Evolutionary conservation across 2,888 invertebrate genomes (phyloP), one percentile per base, ranked within the genome.

Genomic region (Sarcophaga caerulescens): DNA sequence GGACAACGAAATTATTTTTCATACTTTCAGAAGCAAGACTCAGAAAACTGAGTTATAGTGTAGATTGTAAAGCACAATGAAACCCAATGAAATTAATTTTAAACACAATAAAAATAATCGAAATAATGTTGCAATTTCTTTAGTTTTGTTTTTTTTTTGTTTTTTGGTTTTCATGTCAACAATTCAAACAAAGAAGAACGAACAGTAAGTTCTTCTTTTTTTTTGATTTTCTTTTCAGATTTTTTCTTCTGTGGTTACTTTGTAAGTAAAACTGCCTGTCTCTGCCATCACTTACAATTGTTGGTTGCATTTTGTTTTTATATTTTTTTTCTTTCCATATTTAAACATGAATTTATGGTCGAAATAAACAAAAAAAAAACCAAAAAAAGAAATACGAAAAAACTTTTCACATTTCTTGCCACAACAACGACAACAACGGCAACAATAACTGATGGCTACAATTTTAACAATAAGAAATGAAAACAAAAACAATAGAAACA

Each of bases 391-490:
- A 60, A 60, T 19, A 21, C 4, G n/a, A n/a, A 60, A 19, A 60
- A 60, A n/a, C 23, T 19, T 44, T 66, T 66, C 10, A 35, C 35
- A 35, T 35, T 17, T 45, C n/a, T n/a, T 69, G 68, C 75, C 69
- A 79, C 84, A 79, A 59, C 65, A 79, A 79, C 8, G 0, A 65
- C 17, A 63, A 59, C 74, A 75, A 65, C 17, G 47, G 45, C 74
- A 75, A 75, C 62, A 78, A 19, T 12, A 63, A 35, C 35, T 35
- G 10, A 35, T 35, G 35, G 10, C 35, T 10, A 45, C 52, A 52
- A 52, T 12, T 52, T 52, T 52, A 52, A 52, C 17, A 52, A 17
- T 12, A 52, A 52, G 52, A 14, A 52, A 17, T 12, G 4, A 52
- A 52, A 52, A 17, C 12, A 52, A 12, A 82, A 82, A 82, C 76